These are phyloP conservation scores for Cybosia mesomella DNA, from an alignment of 2,888 invertebrate species.

Conservation along the genomic window DNA sequence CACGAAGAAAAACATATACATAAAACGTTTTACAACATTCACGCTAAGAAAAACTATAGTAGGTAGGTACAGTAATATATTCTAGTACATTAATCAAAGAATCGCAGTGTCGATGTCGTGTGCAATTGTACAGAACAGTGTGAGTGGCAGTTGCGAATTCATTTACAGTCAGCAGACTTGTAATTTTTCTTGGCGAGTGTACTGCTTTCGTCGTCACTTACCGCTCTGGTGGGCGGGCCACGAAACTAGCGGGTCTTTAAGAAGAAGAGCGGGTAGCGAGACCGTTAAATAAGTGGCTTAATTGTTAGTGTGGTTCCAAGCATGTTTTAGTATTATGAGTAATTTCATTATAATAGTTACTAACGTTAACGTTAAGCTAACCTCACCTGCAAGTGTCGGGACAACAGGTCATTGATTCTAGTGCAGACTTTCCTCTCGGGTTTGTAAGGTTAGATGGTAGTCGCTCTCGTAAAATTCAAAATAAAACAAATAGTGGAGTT, in stretches of 20 bases:
- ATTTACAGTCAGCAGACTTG: conserved; percentile 61
- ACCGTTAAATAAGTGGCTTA: neutral
- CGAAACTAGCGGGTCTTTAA: conserved; percentile 25
- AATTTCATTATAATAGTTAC: no score
- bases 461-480: no score
- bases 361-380: no score
- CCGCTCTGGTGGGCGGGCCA: conserved; percentile 45
- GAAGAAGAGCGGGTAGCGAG: neutral
- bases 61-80: neutral
- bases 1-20: neutral
- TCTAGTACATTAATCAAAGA: conserved; percentile 7
- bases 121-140: conserved; percentile 27
- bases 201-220: conserved; percentile 57
- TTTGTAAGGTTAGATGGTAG: no score
- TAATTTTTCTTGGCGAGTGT: conserved; percentile 58
- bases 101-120: conserved; percentile 5
- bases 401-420: no score
- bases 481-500: no score
- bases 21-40: neutral
- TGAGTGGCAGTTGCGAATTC: conserved; percentile 51
- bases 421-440: no score
- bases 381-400: no score
- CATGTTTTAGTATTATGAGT: no score
- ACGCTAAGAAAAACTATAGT: neutral
- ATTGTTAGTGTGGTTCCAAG: no score